Evolutionary conservation across 1,140 invertebrate species (phyloP), one percentile per base, ranked within the genome.

Genomic region (Aricia agestis): DNA sequence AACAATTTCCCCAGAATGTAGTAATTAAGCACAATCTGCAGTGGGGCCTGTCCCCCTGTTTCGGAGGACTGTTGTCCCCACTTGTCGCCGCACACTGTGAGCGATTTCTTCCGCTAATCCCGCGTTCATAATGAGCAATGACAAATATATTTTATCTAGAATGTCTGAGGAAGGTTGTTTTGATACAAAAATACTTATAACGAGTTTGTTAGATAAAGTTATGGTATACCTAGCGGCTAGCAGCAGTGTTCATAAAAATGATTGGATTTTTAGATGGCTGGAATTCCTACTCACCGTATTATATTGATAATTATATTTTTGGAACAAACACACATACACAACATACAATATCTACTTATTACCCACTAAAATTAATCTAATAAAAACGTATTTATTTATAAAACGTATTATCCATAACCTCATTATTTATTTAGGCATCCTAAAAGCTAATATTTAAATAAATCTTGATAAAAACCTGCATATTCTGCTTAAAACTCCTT

Each of bases 11-110:
- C 17, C 59, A 63, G 59, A 63, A 63, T 63, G 59, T 63, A 63
- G 59, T 63, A 63, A 63, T 63, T 63, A 63, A 63, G 59, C 59
- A 63, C 59, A 63, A 63, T 63, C 59, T 63, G 59, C 59, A 19
- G 59, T 59, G n/a, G 58, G 15, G 58, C 58, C 45, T 4, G 45
- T 52, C 45, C 45, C 45, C 45, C 45, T 13, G 45, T 11, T 52
- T 52, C 13, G 45, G 45, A 52, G 45, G 45, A 52, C 11, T 52
- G 13, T 52, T 52, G 45, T 52, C 45, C 45, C 45, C 45, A 52
- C 45, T 52, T 52, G 45, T 52, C 45, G 59, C 19, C 19, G 59
- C 59, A n/a, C n/a, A 63, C n/a, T 63, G 7, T 63, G 59, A 63
- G 59, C 59, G 59, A 63, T 25, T 63, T 63, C 59, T 63, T 63